Percentiles rank a stretch among this genome's conserved stretches.
phyloP scores from a whole-genome alignment of 2,113 vertebrate species.

The Ictalurus punctatus region DNA sequence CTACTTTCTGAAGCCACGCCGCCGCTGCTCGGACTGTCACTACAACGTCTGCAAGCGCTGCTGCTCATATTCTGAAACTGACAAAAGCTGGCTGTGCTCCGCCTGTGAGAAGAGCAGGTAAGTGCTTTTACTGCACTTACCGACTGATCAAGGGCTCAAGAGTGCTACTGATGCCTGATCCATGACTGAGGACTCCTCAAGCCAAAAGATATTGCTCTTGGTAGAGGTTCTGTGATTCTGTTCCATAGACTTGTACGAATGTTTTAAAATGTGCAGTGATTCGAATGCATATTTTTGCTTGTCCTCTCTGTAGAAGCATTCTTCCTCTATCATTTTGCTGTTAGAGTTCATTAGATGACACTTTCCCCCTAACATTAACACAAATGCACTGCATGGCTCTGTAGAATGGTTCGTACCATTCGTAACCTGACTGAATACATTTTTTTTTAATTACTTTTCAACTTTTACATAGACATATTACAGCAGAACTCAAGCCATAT shows the following conservation, averaged over 20 bases:
- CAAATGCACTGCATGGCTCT: not conserved
- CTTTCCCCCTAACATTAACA: not conserved
- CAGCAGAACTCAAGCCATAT: not conserved
- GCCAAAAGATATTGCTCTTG: not conserved
- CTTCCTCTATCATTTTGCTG: not conserved
- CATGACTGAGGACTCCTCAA: not conserved
- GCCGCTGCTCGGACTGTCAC: constrained; percentile 82
- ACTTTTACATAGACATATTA: not conserved
- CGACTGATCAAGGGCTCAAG: not conserved
- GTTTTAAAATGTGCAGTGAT: not conserved
- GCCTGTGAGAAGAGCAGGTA: constrained; percentile 92
- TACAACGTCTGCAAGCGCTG: constrained; percentile 93
- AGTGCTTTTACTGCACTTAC: constrained; percentile 44
- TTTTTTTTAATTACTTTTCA: not conserved
- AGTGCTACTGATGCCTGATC: not conserved
- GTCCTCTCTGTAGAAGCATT: too few species aligned
- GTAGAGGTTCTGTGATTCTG: not conserved
- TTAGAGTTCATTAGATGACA: not conserved
- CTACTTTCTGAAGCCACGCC: constrained; percentile 88
- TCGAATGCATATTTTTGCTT: not conserved
- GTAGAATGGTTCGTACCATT: not conserved
- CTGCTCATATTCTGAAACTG: constrained; percentile 81
- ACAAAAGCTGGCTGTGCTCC: constrained; percentile 86
- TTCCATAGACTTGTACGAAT: not conserved
- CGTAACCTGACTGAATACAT: not conserved